Evolutionary conservation across 2,888 invertebrate genomes (phyloP).

Genomic region (Dinocampus coccinellae): DNA sequence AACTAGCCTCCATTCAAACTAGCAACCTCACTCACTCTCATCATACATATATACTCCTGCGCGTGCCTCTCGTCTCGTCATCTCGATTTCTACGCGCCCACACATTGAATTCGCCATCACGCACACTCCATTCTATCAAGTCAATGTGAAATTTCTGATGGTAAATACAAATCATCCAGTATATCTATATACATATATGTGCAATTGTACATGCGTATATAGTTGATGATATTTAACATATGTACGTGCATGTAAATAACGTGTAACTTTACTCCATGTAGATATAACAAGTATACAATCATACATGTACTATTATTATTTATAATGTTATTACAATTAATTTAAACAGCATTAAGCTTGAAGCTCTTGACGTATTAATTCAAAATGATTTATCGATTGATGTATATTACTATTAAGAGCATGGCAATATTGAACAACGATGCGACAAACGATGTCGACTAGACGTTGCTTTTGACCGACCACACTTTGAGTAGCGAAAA

Average conservation of each 20-base stretch:
- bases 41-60: constrained; percentile 17
- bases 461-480: constrained; percentile 53
- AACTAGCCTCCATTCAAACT: constrained; percentile 67
- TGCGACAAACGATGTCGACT: background rate
- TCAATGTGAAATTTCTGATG: constrained; percentile 15
- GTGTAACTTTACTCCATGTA: too few species aligned
- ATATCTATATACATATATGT: background rate
- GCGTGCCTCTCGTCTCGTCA: constrained; percentile 39
- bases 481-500: constrained; percentile 57
- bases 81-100: constrained; percentile 47
- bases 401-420: constrained; percentile 24
- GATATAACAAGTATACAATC: too few species aligned
- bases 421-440: constrained; percentile 47
- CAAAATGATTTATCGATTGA: constrained; percentile 10
- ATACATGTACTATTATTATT: too few species aligned
- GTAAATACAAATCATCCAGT: constrained; percentile 9
- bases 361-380: background rate
- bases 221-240: background rate
- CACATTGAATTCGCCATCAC: constrained; percentile 33
- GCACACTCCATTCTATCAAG: constrained; percentile 15
- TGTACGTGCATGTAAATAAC: too few species aligned
- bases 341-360: background rate
- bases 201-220: background rate
- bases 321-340: background rate
- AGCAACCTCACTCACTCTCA: constrained; percentile 44